Conservation (phyloP, 2,113 vertebrate genomes). For the Micronycteris hirsuta region DNA sequence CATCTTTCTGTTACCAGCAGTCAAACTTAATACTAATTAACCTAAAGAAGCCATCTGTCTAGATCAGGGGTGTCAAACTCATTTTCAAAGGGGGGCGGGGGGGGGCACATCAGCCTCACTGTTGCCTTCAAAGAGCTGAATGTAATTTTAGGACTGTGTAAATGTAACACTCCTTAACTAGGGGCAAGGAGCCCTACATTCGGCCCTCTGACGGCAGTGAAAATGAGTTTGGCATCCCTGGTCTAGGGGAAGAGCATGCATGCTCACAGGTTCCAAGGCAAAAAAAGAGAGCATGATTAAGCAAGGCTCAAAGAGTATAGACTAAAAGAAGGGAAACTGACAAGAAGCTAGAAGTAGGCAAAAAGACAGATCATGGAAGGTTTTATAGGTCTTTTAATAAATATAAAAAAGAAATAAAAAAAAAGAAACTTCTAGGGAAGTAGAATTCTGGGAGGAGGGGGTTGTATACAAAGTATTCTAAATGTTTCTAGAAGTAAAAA, state of each 20-base stretch:
- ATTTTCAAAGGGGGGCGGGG: too few relatives aligned
- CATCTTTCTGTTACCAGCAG: background rate
- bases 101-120: too few relatives aligned
- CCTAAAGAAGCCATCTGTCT: background rate
- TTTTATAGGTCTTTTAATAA: background rate
- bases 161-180: too few relatives aligned
- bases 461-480: background rate
- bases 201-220: too few relatives aligned
- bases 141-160: too few relatives aligned
- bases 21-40: slow-evolving; percentile 22
- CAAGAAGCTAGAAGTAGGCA: background rate
- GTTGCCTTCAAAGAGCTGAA: too few relatives aligned
- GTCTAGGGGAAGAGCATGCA: background rate
- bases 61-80: background rate
- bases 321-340: background rate
- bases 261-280: background rate
- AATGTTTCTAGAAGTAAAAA: slow-evolving; percentile 16
- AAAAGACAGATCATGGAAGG: background rate
- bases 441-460: background rate
- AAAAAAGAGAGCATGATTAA: background rate
- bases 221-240: too few relatives aligned
- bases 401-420: background rate
- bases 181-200: too few relatives aligned
- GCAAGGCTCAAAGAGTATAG: background rate
- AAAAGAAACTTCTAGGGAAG: background rate